A percentile compares a stretch with the other conserved stretches of the same genome.
phyloP scores from a whole-genome alignment of 2,888 invertebrate genomes.

The Nemurella pictetii region DNA sequence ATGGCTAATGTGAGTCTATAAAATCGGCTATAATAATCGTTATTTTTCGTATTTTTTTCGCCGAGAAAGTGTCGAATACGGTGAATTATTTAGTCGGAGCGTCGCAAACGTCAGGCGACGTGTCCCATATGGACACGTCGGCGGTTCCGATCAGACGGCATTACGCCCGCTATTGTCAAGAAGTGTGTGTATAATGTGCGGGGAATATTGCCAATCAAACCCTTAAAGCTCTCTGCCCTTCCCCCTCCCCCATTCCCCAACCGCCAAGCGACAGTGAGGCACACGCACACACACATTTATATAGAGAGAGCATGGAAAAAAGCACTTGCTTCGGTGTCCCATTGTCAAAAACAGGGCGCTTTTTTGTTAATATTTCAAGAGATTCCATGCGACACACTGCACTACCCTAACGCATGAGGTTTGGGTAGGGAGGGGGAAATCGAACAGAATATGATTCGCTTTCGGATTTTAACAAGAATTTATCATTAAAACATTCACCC shows the following conservation, averaged over 20 bases:
- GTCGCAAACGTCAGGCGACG: not conserved
- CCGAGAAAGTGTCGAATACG: not conserved
- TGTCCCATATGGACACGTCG: not conserved
- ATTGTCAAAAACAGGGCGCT: constrained; percentile 27
- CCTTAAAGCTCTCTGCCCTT: not conserved
- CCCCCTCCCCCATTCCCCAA: not conserved
- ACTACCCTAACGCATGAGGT: not conserved
- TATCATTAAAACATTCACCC: constrained; percentile 37
- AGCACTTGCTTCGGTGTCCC: constrained; percentile 17
- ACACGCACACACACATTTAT: not conserved
- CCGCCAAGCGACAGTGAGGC: not conserved
- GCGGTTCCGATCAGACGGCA: not conserved
- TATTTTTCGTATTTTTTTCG: not conserved
- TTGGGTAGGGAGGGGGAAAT: not conserved
- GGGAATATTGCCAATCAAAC: constrained; percentile 14
- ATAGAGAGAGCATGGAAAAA: not conserved
- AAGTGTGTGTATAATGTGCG: not conserved
- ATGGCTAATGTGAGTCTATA: not conserved
- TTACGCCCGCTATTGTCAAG: not conserved
- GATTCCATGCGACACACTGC: constrained; percentile 28
- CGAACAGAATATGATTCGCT: constrained; percentile 16
- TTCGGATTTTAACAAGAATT: constrained; percentile 31
- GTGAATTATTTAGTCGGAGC: not conserved
- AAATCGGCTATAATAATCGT: not conserved
- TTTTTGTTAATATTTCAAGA: constrained; percentile 38